Evolutionary conservation across 2,888 invertebrate species (phyloP), one percentile per base, ranked within the genome.

Genomic region (Petrolisthes manimaculis): DNA sequence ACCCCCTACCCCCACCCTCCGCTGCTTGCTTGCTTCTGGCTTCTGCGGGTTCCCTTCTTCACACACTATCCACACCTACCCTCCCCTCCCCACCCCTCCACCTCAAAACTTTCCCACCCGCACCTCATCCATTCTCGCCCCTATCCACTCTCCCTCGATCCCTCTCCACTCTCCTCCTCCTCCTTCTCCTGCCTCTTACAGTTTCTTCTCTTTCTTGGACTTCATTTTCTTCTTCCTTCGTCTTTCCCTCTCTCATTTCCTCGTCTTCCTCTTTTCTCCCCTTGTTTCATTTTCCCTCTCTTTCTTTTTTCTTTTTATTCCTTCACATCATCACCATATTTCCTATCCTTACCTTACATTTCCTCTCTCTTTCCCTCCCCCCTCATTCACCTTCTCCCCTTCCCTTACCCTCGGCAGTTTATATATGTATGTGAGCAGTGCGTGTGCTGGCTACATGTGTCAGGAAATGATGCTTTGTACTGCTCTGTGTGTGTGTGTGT

Each of bases 51-150:
- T 37, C 37, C 37, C 67, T 6, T 37, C 61, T 61, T 55, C 61
- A 54, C 79, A 79, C n/a, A 51, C 9, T 3, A 53, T 21, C 79
- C 56, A n/a, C 79, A 53, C 79, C 79, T 54, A 12, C 79, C 21
- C 53, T n/a, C 37, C 75, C 75, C 9, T n/a, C 9, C 9, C 75
- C 21, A 24, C 75, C n/a, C 37, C 75, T 1, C 9, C 37, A 21
- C 37, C n/a, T n/a, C 37, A 37, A 9, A 75, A 24, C n/a, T n/a
- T 75, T 75, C n/a, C 24, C 75, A 18, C n/a, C 75, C n/a, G 3
- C 75, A 75, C 24, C 75, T 21, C 56, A 79, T 54, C 37, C 37
- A 37, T 37, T 37, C 37, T 37, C 37, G 37, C 37, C 37, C 37
- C 37, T 37, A 37, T 37, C 37, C 37, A 37, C 37, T 37, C 37